phyloP scores from a whole-genome alignment of 2,113 vertebrate species.

The Tretioscincus oriximinensis region DNA sequence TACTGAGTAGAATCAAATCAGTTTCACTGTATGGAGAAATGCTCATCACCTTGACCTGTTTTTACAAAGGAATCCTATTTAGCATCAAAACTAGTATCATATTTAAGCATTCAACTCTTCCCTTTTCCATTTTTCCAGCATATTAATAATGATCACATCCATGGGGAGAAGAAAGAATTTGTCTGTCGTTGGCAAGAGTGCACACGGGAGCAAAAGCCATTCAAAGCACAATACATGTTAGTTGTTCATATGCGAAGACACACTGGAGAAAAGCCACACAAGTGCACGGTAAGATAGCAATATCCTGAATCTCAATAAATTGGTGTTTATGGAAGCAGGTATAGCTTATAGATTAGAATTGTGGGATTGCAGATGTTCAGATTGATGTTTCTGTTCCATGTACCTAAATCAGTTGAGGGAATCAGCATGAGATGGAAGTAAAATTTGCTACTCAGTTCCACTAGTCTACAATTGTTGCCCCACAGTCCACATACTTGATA shows the following conservation, averaged over 20 bases:
- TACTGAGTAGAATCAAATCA: too few species aligned
- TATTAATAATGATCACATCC: conserved; percentile 99
- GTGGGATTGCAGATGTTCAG: too few species aligned
- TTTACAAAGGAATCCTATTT: too few species aligned
- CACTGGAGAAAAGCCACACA: conserved; percentile 97
- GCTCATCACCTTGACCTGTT: too few species aligned
- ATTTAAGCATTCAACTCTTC: conserved; percentile 37
- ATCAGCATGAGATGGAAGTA: too few species aligned
- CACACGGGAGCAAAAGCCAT: conserved; percentile 94
- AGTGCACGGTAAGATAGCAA: conserved; percentile 88
- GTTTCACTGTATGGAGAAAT: too few species aligned
- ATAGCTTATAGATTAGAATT: too few species aligned
- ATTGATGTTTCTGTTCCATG: too few species aligned
- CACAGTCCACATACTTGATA: neutral
- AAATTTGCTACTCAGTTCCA: too few species aligned
- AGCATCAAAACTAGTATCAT: neutral
- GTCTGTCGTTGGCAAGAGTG: conserved; percentile 98
- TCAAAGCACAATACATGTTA: conserved; percentile 99
- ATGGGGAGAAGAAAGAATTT: conserved; percentile 98
- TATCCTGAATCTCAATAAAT: neutral
- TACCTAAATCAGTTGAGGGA: too few species aligned
- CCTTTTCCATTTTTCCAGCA: conserved; percentile 77
- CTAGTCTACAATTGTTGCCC: too few species aligned
- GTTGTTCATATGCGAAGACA: conserved; percentile 97
- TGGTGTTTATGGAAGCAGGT: neutral